phyloP scores from a whole-genome alignment of 2,113 vertebrate species.

The Albula goreensis region DNA sequence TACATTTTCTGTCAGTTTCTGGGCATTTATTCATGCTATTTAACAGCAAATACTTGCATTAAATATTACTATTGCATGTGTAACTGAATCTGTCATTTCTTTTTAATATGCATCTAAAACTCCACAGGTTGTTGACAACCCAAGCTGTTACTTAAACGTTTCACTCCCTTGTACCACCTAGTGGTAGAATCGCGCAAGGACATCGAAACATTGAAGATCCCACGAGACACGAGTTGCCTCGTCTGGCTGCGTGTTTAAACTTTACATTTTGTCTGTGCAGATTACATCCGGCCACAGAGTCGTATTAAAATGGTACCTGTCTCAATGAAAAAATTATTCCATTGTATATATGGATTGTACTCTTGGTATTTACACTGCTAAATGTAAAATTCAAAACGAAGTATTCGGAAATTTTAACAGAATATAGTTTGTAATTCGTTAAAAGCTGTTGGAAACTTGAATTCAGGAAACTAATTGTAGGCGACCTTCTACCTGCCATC shows the following conservation, averaged over 20 bases:
- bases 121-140: neutral
- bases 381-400: too few relatives aligned
- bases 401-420: too few relatives aligned
- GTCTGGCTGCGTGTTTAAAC: neutral
- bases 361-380: too few relatives aligned
- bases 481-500: neutral
- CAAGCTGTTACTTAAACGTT: neutral
- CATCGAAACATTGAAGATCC: neutral
- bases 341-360: neutral
- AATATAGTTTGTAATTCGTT: neutral
- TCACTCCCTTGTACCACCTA: slow-evolving; percentile 14
- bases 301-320: neutral
- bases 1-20: too few relatives aligned
- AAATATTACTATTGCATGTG: too few relatives aligned
- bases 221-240: neutral
- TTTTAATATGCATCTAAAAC: neutral
- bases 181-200: slow-evolving; percentile 9
- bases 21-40: neutral
- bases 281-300: neutral
- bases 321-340: neutral
- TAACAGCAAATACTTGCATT: too few relatives aligned
- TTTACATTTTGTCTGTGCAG: neutral
- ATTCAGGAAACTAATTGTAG: neutral
- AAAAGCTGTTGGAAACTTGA: neutral
- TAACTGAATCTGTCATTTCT: neutral